Conservation (phyloP, 2,113 vertebrate species). For the Fukomys damarensis region DNA sequence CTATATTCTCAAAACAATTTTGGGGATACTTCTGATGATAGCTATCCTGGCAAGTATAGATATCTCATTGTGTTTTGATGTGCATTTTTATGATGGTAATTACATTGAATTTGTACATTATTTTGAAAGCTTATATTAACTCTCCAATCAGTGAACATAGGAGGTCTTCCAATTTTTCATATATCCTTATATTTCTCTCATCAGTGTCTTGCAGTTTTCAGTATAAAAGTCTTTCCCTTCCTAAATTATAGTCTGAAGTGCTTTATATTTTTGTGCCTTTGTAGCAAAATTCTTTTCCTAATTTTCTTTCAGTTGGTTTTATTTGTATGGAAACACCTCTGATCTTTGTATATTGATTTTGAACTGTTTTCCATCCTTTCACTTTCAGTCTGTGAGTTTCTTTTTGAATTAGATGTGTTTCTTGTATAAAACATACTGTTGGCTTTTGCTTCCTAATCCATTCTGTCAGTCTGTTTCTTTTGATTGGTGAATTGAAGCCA, state of each 20-base stretch:
- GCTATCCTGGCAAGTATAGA: neutral
- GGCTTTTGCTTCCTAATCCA: too few relatives aligned
- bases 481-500: too few relatives aligned
- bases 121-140: neutral
- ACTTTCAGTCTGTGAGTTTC: too few relatives aligned
- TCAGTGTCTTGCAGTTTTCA: neutral
- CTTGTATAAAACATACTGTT: too few relatives aligned
- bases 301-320: neutral
- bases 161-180: neutral
- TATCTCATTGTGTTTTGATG: neutral
- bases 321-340: neutral
- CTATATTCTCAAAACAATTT: neutral
- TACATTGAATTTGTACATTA: neutral
- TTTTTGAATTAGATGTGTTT: too few relatives aligned
- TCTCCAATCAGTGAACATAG: neutral
- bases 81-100: neutral
- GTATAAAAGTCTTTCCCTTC: neutral
- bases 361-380: too few relatives aligned
- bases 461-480: too few relatives aligned
- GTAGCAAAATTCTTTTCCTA: neutral
- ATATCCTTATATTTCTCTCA: neutral
- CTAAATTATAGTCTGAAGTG: neutral
- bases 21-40: neutral
- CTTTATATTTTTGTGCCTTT: neutral
- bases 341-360: neutral